These are phyloP conservation scores for Turnix velox DNA, from an alignment of 2,113 vertebrate species.

Conservation along the genomic window DNA sequence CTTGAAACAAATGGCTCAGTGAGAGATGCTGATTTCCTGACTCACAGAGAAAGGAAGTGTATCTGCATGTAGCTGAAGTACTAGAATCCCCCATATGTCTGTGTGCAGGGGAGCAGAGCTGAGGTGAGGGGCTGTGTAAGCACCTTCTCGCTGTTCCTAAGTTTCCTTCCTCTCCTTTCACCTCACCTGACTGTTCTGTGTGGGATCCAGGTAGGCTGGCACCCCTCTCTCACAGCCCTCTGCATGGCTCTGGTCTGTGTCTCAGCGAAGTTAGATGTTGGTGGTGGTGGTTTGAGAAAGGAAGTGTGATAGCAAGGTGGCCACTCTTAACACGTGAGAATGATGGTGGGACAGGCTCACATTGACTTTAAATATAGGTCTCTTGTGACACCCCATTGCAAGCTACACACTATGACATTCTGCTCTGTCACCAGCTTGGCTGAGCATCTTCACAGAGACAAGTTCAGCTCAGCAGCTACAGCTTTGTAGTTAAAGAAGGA, in stretches of 20 bases:
- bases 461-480: not conserved
- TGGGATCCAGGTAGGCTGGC: not conserved
- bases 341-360: accelerated
- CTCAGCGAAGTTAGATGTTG: accelerated
- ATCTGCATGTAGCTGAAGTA: not conserved
- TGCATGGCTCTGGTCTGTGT: not conserved
- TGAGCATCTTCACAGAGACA: not conserved
- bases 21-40: accelerated
- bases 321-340: accelerated
- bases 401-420: not conserved
- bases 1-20: not conserved
- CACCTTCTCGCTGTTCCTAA: not conserved
- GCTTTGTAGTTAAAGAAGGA: not conserved
- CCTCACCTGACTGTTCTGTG: not conserved
- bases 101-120: not conserved
- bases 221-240: not conserved
- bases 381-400: not conserved
- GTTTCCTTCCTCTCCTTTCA: not conserved
- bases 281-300: not conserved
- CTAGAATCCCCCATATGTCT: not conserved
- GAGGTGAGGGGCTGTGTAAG: not conserved
- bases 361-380: not conserved
- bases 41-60: not conserved
- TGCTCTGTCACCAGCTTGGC: accelerated
- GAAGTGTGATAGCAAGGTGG: accelerated